Percentiles rank a stretch among this genome's conserved stretches.
Conservation (phyloP, 1,140 invertebrate species). For the Anadara kagoshimensis region DNA sequence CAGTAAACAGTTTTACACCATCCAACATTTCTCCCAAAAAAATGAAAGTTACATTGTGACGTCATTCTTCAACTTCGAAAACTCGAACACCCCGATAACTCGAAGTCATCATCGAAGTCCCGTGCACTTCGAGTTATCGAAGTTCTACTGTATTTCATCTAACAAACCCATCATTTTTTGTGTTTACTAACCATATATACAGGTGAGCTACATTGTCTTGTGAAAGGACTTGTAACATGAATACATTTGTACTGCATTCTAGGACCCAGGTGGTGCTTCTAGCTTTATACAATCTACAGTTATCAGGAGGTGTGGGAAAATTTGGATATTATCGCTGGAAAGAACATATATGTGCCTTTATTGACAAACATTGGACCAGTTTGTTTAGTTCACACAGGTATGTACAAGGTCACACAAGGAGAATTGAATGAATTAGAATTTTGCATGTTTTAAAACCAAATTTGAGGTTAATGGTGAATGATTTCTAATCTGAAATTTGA, state of each 20-base stretch:
- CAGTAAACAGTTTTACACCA: too few species aligned
- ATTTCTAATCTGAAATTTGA: too few species aligned
- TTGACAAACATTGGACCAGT: slow-evolving; percentile 67
- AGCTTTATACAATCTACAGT: slow-evolving; percentile 71
- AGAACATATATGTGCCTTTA: slow-evolving; percentile 70
- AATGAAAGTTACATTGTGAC: too few species aligned
- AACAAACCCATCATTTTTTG: not conserved
- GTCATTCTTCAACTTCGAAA: too few species aligned
- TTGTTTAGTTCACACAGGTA: slow-evolving; percentile 68
- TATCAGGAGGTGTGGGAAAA: slow-evolving; percentile 60
- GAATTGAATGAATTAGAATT: too few species aligned
- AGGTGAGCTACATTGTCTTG: not conserved
- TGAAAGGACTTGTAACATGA: not conserved
- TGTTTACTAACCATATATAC: not conserved
- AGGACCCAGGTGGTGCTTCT: slow-evolving; percentile 69
- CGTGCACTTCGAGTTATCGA: too few species aligned
- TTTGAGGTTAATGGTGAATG: too few species aligned
- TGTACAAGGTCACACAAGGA: too few species aligned
- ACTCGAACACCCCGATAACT: too few species aligned
- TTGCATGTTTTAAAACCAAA: too few species aligned
- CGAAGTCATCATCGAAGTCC: too few species aligned
- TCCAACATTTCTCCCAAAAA: too few species aligned
- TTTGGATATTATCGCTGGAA: slow-evolving; percentile 71
- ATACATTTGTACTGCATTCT: not conserved
- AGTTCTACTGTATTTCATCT: not conserved